Percentiles rank a stretch among this genome's conserved stretches.
Evolutionary conservation across 2,888 invertebrate genomes (phyloP).

Genomic region (Harpagoxenus sublaevis): DNA sequence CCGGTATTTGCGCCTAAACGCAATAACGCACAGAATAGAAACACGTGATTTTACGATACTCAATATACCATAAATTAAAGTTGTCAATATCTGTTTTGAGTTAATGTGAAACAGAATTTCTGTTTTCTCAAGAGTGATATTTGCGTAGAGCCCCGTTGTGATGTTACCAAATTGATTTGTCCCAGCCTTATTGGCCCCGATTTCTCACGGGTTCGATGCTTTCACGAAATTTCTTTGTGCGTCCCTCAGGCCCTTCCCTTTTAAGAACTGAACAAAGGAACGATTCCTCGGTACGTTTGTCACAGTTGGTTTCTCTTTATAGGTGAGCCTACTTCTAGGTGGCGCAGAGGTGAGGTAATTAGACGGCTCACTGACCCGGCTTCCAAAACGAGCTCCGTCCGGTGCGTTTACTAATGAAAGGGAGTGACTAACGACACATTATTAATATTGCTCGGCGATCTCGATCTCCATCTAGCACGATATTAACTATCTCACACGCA

Average conservation of each 20-base stretch:
- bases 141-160: conserved; percentile 22
- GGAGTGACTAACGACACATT: conserved; percentile 76
- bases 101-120: neutral
- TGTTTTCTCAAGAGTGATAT: conserved; percentile 2
- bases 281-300: conserved; percentile 69
- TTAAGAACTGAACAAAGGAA: conserved; percentile 52
- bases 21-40: neutral
- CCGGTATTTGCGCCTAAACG: neutral
- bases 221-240: conserved; percentile 51
- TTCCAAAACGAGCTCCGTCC: conserved; percentile 72
- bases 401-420: conserved; percentile 71
- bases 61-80: neutral
- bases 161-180: conserved; percentile 43
- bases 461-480: conserved; percentile 72
- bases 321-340: conserved; percentile 51
- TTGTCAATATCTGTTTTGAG: neutral
- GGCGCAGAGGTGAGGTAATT: conserved; percentile 65
- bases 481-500: conserved; percentile 60
- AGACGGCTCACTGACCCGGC: conserved; percentile 64
- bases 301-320: conserved; percentile 60
- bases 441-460: conserved; percentile 75
- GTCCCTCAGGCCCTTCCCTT: conserved; percentile 8
- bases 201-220: conserved; percentile 29
- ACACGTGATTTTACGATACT: neutral
- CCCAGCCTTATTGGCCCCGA: neutral